Evolutionary conservation across 2,797 vertebrate species (phyloP), one percentile per base, ranked within the genome.

Genomic region (Craterocephalus amniculus): DNA sequence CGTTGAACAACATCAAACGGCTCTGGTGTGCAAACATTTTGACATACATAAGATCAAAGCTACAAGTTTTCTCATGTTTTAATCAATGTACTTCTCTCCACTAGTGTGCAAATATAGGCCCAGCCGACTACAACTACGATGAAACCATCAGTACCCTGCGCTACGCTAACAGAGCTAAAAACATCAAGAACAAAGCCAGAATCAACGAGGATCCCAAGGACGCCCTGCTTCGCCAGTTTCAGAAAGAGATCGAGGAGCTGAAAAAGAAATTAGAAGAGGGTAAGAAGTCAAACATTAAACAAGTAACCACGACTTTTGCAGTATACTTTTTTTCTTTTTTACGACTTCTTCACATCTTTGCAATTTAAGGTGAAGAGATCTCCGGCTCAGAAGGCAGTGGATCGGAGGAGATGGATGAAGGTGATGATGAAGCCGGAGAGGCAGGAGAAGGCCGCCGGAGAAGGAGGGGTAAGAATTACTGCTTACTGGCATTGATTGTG

Each of bases 171-270:
- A 92, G 97, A 83, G 98, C 98, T 82, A 99, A 99, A 92, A 99
- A 99, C 88, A 99, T 99, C 79, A 99, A 99, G 92, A 99, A 99
- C 89, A 99, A 99, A 91, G 98, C 98, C 74, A 95, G 98, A 89
- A 99, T 99, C 83, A 99, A 99, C 2, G 98, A 99, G 76, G 98
- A 99, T 81, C 98, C 98, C 45, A 99, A 99, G 80, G 98, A 99
- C 70, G 98, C 98, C 29, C 85, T 99, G 6, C 90, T 99, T 27
- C 96, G 97, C 10, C 96, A 99, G 83, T 99, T 99, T 91, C 98
- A 99, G 81, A 99, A 99, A 71, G 98, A 99, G 93, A 99, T 99
- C 10, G 98, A 99, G 86, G 98, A 99, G 69, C 94, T 99, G 16
- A 99, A 96, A 90, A 99, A 96, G 83, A 99, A 99, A 71, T 90